phyloP scores from a whole-genome alignment of 2,888 invertebrate genomes.

The Ormyrus thymus region DNA sequence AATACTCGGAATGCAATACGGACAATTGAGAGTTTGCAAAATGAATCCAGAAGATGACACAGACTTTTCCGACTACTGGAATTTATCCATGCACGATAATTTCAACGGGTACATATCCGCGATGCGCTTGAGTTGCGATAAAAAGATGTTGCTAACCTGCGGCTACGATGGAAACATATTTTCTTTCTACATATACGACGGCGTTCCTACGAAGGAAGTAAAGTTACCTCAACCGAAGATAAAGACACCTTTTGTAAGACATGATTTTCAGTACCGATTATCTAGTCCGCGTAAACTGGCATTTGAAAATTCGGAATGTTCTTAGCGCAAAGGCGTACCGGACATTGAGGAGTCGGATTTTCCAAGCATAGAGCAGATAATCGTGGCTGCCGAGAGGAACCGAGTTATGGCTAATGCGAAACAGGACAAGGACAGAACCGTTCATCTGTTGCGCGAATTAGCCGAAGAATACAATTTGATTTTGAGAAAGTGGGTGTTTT shows the following conservation, averaged over 20 bases:
- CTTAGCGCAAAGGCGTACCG: slow-evolving; percentile 58
- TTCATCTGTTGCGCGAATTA: slow-evolving; percentile 77
- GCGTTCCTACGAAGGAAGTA: slow-evolving; percentile 30
- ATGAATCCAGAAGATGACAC: slow-evolving; percentile 75
- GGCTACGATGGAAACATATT: slow-evolving; percentile 89
- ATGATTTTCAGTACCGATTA: too few relatives aligned
- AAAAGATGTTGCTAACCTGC: slow-evolving; percentile 78
- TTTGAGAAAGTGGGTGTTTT: slow-evolving; percentile 75
- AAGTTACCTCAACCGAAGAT: neutral
- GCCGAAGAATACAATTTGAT: slow-evolving; percentile 79
- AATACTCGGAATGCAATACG: slow-evolving; percentile 80
- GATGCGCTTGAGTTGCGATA: slow-evolving; percentile 80
- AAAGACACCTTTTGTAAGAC: too few relatives aligned
- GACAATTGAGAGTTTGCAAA: slow-evolving; percentile 78
- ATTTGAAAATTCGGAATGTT: too few relatives aligned
- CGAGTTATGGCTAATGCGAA: slow-evolving; percentile 80
- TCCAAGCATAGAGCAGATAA: slow-evolving; percentile 81
- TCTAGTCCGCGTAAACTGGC: too few relatives aligned
- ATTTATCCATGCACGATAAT: slow-evolving; percentile 85
- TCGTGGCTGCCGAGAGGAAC: slow-evolving; percentile 82
- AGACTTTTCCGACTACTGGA: slow-evolving; percentile 81
- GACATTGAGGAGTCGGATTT: slow-evolving; percentile 73
- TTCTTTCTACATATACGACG: slow-evolving; percentile 76
- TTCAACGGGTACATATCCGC: slow-evolving; percentile 82
- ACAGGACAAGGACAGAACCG: slow-evolving; percentile 79